Evolutionary conservation across 2,797 vertebrate species (phyloP).

Genomic region (Enteromius viviparus): DNA sequence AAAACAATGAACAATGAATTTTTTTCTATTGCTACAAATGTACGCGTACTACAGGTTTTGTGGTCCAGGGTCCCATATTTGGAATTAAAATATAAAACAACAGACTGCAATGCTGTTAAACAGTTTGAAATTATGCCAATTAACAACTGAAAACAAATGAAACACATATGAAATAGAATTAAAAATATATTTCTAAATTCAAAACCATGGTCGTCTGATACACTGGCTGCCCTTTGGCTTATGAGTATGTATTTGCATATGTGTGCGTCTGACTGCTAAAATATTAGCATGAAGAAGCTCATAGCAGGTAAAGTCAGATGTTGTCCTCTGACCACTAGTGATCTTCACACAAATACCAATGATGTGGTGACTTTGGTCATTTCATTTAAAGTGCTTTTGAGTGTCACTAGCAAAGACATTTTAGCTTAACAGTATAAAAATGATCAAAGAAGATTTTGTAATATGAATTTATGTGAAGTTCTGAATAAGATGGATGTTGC

Average conservation of each 20-base stretch:
- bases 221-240: conserved; percentile 1
- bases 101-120: background rate
- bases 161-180: background rate
- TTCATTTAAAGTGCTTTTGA: background rate
- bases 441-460: background rate
- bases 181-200: background rate
- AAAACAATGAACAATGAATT: no score
- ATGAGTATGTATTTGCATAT: conserved; percentile 30
- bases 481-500: background rate
- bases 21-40: no score
- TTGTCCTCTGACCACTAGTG: conserved; percentile 59
- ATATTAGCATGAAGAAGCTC: conserved; percentile 37
- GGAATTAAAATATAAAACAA: background rate
- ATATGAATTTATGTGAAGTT: background rate
- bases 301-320: conserved; percentile 45
- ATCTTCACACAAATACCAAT: conserved; percentile 57
- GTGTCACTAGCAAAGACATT: background rate
- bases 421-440: background rate
- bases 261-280: conserved; percentile 38
- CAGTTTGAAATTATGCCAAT: background rate
- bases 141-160: background rate
- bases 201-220: background rate
- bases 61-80: background rate
- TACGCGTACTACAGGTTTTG: no score
- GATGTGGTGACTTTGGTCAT: background rate